Conservation (phyloP, 2,797 vertebrate species). For the Lepilemur ruficaudatus region DNA sequence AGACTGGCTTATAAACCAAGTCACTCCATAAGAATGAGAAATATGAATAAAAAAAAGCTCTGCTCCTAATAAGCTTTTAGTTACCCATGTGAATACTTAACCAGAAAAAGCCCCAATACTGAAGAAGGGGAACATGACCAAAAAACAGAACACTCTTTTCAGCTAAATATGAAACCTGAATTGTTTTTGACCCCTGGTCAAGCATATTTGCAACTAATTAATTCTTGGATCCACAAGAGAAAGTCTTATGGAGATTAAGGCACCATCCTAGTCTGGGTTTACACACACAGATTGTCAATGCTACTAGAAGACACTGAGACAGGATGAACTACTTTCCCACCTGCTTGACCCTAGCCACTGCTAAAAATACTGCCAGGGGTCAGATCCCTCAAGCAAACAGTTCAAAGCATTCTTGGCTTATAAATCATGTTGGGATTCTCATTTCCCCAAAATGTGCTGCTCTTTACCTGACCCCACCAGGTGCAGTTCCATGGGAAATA, state of each 20-base stretch:
- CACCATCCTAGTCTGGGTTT: background rate
- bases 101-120: background rate
- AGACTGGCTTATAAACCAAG: background rate
- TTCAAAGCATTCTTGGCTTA: background rate
- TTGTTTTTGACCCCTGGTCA: background rate
- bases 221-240: background rate
- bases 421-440: background rate
- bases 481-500: background rate
- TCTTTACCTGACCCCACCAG: background rate
- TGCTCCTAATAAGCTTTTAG: background rate
- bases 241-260: background rate
- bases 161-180: background rate
- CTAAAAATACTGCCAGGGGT: background rate
- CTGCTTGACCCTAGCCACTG: too few relatives aligned
- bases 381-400: background rate
- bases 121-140: background rate
- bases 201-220: background rate
- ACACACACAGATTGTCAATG: background rate
- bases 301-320: background rate
- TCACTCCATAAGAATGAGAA: fast-evolving
- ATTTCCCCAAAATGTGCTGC: background rate
- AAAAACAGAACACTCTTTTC: background rate
- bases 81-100: background rate
- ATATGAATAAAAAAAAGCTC: background rate
- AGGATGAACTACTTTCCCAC: background rate